Evolutionary conservation across 1,140 invertebrate species (phyloP), one percentile per base, ranked within the genome.

Genomic region (Pseudomyrmex concolor): DNA sequence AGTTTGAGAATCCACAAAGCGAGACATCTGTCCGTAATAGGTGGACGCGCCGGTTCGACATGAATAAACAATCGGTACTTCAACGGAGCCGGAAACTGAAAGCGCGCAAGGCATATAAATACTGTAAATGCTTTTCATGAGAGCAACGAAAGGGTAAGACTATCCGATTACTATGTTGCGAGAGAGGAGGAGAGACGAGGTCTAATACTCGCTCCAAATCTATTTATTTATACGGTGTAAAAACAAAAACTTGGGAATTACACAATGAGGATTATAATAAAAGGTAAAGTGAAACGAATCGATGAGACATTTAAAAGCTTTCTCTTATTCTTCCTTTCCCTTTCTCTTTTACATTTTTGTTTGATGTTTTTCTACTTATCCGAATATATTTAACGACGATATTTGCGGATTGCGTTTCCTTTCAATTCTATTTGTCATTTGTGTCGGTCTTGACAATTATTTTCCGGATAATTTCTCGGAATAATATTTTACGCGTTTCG

Each of bases 1-100:
- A 71, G 74, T 72, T 63, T 68, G 76, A 76, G 64, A 54, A 62
- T 51, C 17, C 74, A 68, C 68, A 88, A 85, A 88, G 72, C 83
- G 67, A 34, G 34, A 59, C 73, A 22, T 70, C 57, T 17, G 60
- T 55, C 9, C 68, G 70, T 86, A 86, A 83, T 71, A 54, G 66
- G 59, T 43, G 34, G 34, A 34, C 34, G 34, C 63, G n/a, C 54
- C 45, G 22, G 67, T 71, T 73, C 45, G 67, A 66, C 54, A 45
- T 60, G 60, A 55, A 64, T 50, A 67, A 83, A 72, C 67, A 60
- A 83, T 60, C 71, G 55, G 3, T 71, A 12, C 19, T 34, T 7
- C 55, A 48, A 80, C 22, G 12, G 59, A 2, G 17, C 19, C 8
- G 63, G n/a, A 78, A 76, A 50, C 25, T 64, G 19, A 25, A 59